These are phyloP conservation scores for Ornithoptera priamus DNA, from an alignment of 2,888 invertebrate genomes.

Conservation along the genomic window DNA sequence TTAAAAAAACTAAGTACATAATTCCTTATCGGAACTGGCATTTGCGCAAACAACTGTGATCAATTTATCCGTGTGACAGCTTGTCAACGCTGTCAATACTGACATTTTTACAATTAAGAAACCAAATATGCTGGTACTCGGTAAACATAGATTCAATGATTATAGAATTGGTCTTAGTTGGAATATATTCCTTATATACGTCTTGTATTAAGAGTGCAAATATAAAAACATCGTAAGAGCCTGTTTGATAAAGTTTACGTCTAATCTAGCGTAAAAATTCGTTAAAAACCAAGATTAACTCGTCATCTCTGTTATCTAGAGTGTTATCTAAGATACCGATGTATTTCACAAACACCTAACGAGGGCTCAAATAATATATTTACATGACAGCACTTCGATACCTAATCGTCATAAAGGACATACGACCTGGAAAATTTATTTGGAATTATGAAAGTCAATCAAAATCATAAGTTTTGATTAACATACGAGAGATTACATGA, in stretches of 20 bases:
- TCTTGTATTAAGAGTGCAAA: constrained; percentile 33
- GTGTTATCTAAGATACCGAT: constrained; percentile 59
- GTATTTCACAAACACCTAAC: constrained; percentile 63
- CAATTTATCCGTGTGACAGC: constrained; percentile 76
- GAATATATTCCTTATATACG: constrained; percentile 49
- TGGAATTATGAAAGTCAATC: background rate
- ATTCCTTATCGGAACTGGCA: constrained; percentile 69
- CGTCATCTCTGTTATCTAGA: constrained; percentile 73
- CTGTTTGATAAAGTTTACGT: constrained; percentile 43
- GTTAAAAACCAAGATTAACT: constrained; percentile 76
- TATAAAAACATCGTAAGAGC: constrained; percentile 22
- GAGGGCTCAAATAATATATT: constrained; percentile 62
- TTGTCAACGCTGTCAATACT: constrained; percentile 71
- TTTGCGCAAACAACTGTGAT: constrained; percentile 76
- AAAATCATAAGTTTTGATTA: too few species aligned
- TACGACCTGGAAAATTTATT: constrained; percentile 44
- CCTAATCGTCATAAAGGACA: constrained; percentile 51
- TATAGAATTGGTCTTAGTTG: constrained; percentile 36
- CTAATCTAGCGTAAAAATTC: constrained; percentile 67
- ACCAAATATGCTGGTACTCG: constrained; percentile 64
- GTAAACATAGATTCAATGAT: constrained; percentile 53
- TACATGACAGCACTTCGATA: constrained; percentile 61
- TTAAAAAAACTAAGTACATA: constrained; percentile 65
- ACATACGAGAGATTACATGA: too few species aligned
- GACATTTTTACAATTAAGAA: constrained; percentile 78